These are phyloP conservation scores for Galbula dea DNA, from an alignment of 2,113 vertebrate species.

Conservation along the genomic window DNA sequence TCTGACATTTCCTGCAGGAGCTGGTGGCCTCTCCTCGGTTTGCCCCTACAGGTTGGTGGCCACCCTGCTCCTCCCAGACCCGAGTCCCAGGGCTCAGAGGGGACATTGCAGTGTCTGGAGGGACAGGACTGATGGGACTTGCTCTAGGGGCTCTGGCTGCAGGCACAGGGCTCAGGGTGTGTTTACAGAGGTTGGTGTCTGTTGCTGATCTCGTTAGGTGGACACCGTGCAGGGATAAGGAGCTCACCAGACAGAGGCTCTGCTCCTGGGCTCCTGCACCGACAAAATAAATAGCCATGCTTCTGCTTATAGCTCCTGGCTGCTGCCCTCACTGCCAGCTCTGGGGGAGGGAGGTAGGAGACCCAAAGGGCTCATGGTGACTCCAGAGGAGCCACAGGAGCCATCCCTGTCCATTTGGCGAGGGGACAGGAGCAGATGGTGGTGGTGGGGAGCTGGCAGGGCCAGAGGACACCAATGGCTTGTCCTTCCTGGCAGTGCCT, in stretches of 20 bases:
- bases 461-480: not conserved
- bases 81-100: fast-evolving
- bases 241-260: not conserved
- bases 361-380: not conserved
- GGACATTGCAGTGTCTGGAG: fast-evolving
- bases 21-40: not conserved
- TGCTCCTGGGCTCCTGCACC: not conserved
- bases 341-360: too few relatives aligned
- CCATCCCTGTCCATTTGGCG: not conserved
- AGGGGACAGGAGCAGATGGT: not conserved
- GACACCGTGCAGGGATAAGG: not conserved
- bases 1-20: not conserved
- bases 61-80: not conserved
- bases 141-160: not conserved
- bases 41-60: not conserved
- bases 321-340: not conserved
- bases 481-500: not conserved
- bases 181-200: not conserved
- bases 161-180: not conserved
- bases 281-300: fast-evolving
- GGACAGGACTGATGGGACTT: not conserved
- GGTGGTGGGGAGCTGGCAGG: not conserved
- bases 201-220: not conserved
- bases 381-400: not conserved
- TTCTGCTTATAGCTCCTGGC: not conserved